A percentile compares a stretch with the other conserved stretches of the same genome.
phyloP scores from a whole-genome alignment of 2,888 invertebrate genomes.

The Lomographa bimaculata region DNA sequence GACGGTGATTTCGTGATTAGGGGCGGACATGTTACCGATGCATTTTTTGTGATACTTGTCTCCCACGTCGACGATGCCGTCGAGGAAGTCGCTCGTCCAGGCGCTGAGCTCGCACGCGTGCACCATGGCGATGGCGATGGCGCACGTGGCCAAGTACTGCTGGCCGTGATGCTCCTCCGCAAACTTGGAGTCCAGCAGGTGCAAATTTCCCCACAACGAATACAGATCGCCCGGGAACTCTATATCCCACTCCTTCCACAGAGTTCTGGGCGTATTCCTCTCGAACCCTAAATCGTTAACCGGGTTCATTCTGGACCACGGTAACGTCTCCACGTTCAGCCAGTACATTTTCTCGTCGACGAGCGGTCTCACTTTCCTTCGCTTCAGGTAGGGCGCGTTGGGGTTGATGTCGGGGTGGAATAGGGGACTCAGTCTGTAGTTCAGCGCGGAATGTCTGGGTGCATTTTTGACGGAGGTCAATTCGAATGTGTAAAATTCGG shows the following conservation, averaged over 20 bases:
- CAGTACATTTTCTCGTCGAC: slow-evolving; percentile 80
- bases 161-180: slow-evolving; percentile 80
- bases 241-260: slow-evolving; percentile 87
- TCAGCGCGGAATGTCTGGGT: slow-evolving; percentile 69
- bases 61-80: slow-evolving; percentile 85
- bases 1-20: slow-evolving; percentile 82
- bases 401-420: slow-evolving; percentile 70
- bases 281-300: slow-evolving; percentile 64
- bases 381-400: slow-evolving; percentile 61
- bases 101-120: slow-evolving; percentile 84
- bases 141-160: slow-evolving; percentile 85
- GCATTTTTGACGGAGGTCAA: slow-evolving; percentile 81
- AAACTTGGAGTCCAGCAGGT: slow-evolving; percentile 85
- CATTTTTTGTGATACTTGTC: slow-evolving; percentile 82
- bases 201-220: slow-evolving; percentile 87
- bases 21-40: slow-evolving; percentile 60
- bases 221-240: slow-evolving; percentile 87
- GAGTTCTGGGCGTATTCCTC: slow-evolving; percentile 56
- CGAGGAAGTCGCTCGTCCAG: slow-evolving; percentile 85
- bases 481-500: slow-evolving; percentile 83
- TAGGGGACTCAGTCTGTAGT: slow-evolving; percentile 70
- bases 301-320: slow-evolving; percentile 68
- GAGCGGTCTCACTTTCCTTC: slow-evolving; percentile 49
- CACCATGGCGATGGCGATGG: slow-evolving; percentile 83
- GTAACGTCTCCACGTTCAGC: slow-evolving; percentile 65